Conservation (phyloP, 1,140 invertebrate species). For the Thrips palmi region DNA sequence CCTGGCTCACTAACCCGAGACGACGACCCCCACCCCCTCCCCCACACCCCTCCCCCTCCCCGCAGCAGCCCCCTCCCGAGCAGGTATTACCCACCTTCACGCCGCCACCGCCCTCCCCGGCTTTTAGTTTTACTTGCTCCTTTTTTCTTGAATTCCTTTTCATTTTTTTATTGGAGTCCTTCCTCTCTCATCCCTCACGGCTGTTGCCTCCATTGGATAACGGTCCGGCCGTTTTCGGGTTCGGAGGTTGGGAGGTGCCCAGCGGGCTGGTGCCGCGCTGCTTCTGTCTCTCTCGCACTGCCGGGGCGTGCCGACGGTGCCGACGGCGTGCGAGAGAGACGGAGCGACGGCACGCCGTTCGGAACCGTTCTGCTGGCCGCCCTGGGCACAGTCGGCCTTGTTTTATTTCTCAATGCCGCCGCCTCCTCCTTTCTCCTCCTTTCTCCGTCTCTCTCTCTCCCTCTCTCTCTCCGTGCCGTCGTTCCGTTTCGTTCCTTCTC, state of each 20-base stretch:
- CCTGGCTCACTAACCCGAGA: background rate
- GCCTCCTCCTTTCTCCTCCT: too few relatives aligned
- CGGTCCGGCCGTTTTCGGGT: background rate
- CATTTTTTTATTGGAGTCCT: background rate
- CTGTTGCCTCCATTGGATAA: background rate
- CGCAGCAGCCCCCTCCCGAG: too few relatives aligned
- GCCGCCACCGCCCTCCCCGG: constrained; percentile 11
- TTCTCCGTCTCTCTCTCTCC: too few relatives aligned
- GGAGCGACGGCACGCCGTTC: constrained; percentile 2
- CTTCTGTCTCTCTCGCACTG: constrained; percentile 4
- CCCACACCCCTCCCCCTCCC: constrained; percentile 4
- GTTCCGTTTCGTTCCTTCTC: too few relatives aligned
- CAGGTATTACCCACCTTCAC: background rate
- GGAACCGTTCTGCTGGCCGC: constrained; percentile 3
- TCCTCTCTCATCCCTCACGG: background rate
- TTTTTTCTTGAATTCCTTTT: constrained; percentile 8
- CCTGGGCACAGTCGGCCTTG: too few relatives aligned
- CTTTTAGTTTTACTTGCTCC: constrained; percentile 8
- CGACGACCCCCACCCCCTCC: constrained; percentile 4
- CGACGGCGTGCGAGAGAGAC: too few relatives aligned
- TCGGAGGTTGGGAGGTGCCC: background rate
- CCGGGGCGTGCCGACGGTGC: too few relatives aligned
- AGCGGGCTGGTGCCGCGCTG: background rate
- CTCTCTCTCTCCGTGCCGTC: too few relatives aligned
- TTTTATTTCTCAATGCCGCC: too few relatives aligned